Conservation (phyloP, 2,797 vertebrate genomes). For the Catostomus latipinnis region DNA sequence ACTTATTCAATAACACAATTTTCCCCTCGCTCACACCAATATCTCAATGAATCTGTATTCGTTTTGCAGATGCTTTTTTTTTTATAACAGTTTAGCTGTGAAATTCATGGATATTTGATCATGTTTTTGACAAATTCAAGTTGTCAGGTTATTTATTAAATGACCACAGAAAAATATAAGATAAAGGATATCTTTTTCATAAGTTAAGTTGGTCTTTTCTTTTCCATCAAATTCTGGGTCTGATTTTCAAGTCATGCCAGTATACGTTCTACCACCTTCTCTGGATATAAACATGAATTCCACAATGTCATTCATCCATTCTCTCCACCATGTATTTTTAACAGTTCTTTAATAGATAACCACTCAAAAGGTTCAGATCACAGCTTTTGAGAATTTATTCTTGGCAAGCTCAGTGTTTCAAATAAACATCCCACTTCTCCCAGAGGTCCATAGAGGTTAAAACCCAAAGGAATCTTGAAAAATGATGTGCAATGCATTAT, state of each 20-base stretch:
- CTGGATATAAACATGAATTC: constrained; percentile 20
- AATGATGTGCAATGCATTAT: constrained; percentile 8
- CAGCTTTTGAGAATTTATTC: constrained; percentile 31
- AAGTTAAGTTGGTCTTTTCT: background rate
- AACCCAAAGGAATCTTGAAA: constrained; percentile 8
- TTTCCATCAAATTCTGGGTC: background rate
- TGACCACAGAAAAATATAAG: constrained; percentile 4
- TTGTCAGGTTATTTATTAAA: constrained; percentile 1
- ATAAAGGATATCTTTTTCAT: background rate
- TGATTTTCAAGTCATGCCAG: background rate
- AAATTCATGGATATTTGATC: background rate
- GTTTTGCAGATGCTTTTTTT: background rate
- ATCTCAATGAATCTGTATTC: constrained; percentile 6
- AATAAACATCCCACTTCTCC: constrained; percentile 27
- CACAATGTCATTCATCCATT: background rate
- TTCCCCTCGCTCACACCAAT: background rate
- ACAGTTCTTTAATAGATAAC: background rate
- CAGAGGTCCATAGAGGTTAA: background rate
- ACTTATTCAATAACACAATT: background rate
- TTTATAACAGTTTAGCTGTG: background rate
- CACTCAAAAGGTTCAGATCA: constrained; percentile 13
- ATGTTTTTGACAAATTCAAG: constrained; percentile 6
- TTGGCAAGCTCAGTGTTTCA: constrained; percentile 23
- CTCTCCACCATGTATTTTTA: background rate
- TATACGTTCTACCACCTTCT: background rate